These are phyloP conservation scores for Chalcosyrphus nemorum DNA, from an alignment of 2,888 invertebrate genomes.

Conservation along the genomic window DNA sequence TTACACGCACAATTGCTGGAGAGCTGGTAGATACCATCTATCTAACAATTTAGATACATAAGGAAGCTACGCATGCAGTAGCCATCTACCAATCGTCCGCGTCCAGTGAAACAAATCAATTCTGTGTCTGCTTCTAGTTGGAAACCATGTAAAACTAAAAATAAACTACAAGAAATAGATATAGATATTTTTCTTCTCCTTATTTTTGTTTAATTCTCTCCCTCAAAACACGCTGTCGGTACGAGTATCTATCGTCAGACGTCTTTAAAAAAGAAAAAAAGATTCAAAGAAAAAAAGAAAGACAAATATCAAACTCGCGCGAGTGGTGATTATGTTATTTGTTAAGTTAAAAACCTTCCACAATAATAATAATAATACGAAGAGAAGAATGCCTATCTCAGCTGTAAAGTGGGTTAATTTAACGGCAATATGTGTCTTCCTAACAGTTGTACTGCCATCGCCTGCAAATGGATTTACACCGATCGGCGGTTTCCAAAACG, in stretches of 20 bases:
- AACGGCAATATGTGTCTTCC: conserved; percentile 68
- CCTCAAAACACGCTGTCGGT: not conserved
- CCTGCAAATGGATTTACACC: conserved; percentile 73
- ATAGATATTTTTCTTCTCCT: not conserved
- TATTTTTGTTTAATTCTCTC: not conserved
- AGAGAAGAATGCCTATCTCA: conserved; percentile 60
- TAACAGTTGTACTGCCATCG: conserved; percentile 61
- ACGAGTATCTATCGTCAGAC: not conserved
- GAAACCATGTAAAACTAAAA: conserved; percentile 54
- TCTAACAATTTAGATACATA: conserved; percentile 65
- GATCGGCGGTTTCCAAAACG: conserved; percentile 65
- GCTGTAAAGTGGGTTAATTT: conserved; percentile 71
- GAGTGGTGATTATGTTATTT: conserved; percentile 64
- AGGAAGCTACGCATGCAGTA: conserved; percentile 64
- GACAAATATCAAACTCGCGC: conserved; percentile 13
- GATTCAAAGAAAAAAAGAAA: not conserved
- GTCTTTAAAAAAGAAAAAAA: no score
- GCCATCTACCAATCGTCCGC: conserved; percentile 43
- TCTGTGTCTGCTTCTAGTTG: conserved; percentile 26
- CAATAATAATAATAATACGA: conserved; percentile 45
- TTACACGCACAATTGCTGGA: conserved; percentile 57
- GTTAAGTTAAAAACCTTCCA: conserved; percentile 63
- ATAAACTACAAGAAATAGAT: conserved; percentile 15
- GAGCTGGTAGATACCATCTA: conserved; percentile 54
- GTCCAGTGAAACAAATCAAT: conserved; percentile 45